Evolutionary conservation across 2,888 invertebrate species (phyloP), one percentile per base, ranked within the genome.

Genomic region (Ptychoptera contaminata): DNA sequence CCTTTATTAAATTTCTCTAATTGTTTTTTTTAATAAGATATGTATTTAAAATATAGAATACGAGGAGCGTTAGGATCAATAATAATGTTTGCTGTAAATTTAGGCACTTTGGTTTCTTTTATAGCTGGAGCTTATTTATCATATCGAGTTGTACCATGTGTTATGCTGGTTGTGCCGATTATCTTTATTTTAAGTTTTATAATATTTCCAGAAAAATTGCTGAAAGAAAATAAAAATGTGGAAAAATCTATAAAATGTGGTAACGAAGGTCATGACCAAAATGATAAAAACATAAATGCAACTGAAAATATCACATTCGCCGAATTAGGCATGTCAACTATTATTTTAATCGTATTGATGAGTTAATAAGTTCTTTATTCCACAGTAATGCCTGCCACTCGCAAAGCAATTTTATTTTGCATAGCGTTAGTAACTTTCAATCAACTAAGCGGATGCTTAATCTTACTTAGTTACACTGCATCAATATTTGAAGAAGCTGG

Each of bases 401-500:
- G 55, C 0, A 63, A 60, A 37, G 60, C 60, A 0, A 53, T 59
- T 14, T 11, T 56, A 2, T 59, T 63, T 42, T 60, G 62, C 2
- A 45, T 60, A 6, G 58, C 53, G 1, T 50, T 65, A 11, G 50
- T 64, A 51, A 47, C 52, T 1, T 43, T 60, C 9, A 63, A 63
- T 51, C 62, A 64, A 46, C 50, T 57, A 16, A 59, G 59, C 43
- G 64, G 64, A 14, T 58, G 60, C 44, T 65, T 62, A 40, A 62
- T 59, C 4, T 56, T 65, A 58, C 44, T 65, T 8, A 64, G 57
- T 47, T 64, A 62, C 29, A 60, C 65, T 4, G 62, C 62, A 1
- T 51, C 53, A 6, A 64, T 65, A 12, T 65, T 65, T 39, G 15
- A 57, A 30, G 48, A 58, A 44, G 53, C 63, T 7, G 65, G 64